Conservation (phyloP, 2,113 vertebrate species). For the Callocephalon fimbriatum region DNA sequence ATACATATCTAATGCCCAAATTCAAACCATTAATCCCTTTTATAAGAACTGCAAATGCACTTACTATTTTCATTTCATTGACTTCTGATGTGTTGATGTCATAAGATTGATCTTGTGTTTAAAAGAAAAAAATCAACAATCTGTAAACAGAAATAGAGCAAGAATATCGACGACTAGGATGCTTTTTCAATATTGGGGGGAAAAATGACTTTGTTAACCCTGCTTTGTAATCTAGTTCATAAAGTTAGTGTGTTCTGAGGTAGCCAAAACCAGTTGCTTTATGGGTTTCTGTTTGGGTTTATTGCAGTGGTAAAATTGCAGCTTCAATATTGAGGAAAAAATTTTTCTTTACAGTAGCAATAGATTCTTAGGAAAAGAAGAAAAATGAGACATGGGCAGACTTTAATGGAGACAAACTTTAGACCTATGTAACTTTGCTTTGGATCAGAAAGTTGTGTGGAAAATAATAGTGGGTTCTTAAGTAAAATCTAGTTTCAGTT, state of each 20-base stretch:
- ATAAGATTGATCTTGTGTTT: neutral
- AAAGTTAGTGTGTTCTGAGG: neutral
- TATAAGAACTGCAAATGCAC: neutral
- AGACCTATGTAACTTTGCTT: neutral
- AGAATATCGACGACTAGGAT: neutral
- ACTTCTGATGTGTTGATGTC: neutral
- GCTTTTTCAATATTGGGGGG: neutral
- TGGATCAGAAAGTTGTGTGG: neutral
- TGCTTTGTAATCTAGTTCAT: neutral
- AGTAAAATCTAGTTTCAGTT: neutral
- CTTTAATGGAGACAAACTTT: neutral
- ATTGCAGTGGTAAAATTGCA: neutral
- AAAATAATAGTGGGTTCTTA: neutral
- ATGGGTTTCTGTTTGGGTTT: neutral
- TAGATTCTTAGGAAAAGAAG: neutral
- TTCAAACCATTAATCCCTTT: neutral
- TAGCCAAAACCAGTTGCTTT: neutral
- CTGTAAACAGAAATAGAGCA: neutral
- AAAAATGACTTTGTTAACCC: neutral
- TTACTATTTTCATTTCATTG: neutral
- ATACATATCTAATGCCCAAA: neutral
- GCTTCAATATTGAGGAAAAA: neutral
- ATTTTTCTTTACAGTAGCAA: neutral
- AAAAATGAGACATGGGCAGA: neutral
- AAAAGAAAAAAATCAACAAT: neutral